Evolutionary conservation across 2,797 vertebrate species (phyloP).

Genomic region (Pseudochirops cupreus): DNA sequence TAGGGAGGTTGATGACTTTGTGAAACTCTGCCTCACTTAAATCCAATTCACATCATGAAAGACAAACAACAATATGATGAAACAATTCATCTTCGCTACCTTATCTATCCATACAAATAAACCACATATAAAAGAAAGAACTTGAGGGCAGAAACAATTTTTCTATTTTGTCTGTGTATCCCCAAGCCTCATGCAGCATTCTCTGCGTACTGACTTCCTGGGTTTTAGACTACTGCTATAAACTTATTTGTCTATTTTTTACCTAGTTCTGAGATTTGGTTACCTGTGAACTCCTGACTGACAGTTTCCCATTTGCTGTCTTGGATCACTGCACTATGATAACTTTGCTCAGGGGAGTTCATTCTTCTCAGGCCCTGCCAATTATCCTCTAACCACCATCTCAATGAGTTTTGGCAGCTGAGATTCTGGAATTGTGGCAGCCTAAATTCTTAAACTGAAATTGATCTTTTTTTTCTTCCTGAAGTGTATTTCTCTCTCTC

Average conservation of each 20-base stretch:
- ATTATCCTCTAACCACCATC: neutral
- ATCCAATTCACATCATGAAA: neutral
- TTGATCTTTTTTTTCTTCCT: neutral
- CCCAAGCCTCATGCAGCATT: neutral
- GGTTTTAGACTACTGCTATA: neutral
- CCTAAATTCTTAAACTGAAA: neutral
- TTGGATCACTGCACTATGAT: neutral
- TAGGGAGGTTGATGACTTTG: neutral
- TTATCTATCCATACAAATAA: neutral
- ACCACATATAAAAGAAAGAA: neutral
- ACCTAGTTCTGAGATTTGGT: neutral
- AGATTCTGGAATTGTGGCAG: neutral
- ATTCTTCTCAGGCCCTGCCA: neutral
- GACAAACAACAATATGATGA: neutral
- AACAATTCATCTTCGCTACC: neutral
- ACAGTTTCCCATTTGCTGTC: neutral
- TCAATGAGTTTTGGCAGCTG: neutral
- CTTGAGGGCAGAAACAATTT: neutral
- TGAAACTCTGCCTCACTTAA: neutral
- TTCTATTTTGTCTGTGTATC: neutral
- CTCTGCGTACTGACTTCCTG: neutral
- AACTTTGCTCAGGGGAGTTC: neutral
- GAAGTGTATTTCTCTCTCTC: neutral
- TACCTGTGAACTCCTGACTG: neutral
- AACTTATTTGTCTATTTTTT: neutral